Conservation (phyloP, 2,113 vertebrate species). For the Cryptomyrus ogoouensis region DNA sequence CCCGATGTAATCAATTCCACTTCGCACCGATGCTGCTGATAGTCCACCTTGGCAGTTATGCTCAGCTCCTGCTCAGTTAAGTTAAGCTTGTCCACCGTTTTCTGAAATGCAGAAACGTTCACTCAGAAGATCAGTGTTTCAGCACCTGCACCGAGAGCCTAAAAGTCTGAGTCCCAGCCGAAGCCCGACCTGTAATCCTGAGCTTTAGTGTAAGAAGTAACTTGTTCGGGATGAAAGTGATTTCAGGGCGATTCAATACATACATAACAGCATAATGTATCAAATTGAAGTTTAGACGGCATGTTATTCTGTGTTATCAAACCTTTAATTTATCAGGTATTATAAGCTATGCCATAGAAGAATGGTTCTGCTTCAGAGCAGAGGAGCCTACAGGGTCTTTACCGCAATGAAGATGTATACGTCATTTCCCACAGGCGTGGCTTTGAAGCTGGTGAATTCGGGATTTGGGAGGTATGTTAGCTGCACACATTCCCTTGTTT, state of each 20-base stretch:
- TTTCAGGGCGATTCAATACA: not conserved
- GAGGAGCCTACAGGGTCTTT: not conserved
- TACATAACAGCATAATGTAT: not conserved
- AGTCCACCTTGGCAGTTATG: conserved; percentile 49
- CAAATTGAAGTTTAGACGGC: not conserved
- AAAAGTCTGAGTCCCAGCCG: not conserved
- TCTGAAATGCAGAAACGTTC: conserved; percentile 54
- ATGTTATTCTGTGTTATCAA: not conserved
- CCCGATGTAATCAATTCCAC: conserved; percentile 51
- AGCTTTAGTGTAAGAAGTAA: not conserved
- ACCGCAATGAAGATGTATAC: conserved; percentile 53
- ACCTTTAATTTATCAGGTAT: not conserved
- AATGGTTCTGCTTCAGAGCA: not conserved
- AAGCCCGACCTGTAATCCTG: not conserved
- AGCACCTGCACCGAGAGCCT: not conserved
- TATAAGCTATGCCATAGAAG: not conserved
- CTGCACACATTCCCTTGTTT: conserved; percentile 36
- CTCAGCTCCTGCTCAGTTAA: conserved; percentile 65
- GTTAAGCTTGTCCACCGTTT: conserved; percentile 74
- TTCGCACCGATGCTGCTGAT: conserved; percentile 48
- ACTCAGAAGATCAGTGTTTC: not conserved
- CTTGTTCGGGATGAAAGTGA: not conserved
- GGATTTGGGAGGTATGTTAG: conserved; percentile 53
- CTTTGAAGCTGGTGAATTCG: conserved; percentile 43
- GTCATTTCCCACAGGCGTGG: not conserved